These are phyloP conservation scores for Lasaia peninsularis DNA, from an alignment of 1,140 invertebrate species.

Conservation along the genomic window DNA sequence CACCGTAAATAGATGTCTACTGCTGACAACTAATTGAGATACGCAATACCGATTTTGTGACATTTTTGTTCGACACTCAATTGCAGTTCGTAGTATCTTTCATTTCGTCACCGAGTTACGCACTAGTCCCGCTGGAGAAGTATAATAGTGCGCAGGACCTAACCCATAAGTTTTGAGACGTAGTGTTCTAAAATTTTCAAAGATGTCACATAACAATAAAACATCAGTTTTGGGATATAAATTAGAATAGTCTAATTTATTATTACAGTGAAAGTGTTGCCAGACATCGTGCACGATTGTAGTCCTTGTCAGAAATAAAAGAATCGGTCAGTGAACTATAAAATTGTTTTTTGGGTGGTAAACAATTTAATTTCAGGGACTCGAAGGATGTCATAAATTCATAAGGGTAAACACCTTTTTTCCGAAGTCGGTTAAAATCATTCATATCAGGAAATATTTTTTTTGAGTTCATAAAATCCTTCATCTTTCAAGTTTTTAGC, in stretches of 20 bases:
- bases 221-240: slow-evolving; percentile 65
- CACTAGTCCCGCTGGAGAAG: too few relatives aligned
- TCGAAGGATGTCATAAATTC: slow-evolving; percentile 38
- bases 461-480: slow-evolving; percentile 23
- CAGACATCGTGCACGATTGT: slow-evolving; percentile 59
- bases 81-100: too few relatives aligned
- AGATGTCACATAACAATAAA: slow-evolving; percentile 52
- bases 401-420: slow-evolving; percentile 36
- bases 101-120: too few relatives aligned
- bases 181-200: slow-evolving; percentile 50
- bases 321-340: too few relatives aligned
- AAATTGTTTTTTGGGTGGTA: slow-evolving; percentile 51
- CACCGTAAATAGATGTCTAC: too few relatives aligned
- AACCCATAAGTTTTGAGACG: too few relatives aligned
- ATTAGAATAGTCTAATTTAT: slow-evolving; percentile 57
- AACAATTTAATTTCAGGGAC: slow-evolving; percentile 32
- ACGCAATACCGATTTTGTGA: too few relatives aligned
- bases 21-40: too few relatives aligned
- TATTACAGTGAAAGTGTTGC: slow-evolving; percentile 47
- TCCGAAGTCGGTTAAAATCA: slow-evolving; percentile 22
- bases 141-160: slow-evolving; percentile 36
- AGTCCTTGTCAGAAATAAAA: too few relatives aligned
- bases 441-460: slow-evolving; percentile 14
- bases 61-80: too few relatives aligned
- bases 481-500: slow-evolving; percentile 26